Base-by-base conservation (phyloP, 2,113 vertebrate genomes). In the Pontoporia blainvillei region DNA sequence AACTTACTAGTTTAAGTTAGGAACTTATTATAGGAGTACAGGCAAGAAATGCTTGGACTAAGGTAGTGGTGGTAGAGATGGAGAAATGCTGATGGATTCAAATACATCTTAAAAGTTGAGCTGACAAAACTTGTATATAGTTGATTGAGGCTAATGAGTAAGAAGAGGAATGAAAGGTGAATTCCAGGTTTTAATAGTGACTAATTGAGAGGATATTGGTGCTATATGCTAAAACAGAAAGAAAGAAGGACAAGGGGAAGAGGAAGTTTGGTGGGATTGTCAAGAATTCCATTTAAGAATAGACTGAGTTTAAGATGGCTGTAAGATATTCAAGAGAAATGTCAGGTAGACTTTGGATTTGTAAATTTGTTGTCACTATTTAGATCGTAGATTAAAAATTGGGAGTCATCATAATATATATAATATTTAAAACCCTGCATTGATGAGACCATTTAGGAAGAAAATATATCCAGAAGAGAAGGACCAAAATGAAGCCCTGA, bases 381-480 rank as follows among this genome's bases (percentile, higher is more conserved):
- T 78, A 92, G 54, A 86, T 69, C 69, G 86, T 34, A 86, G 71
- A 66, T 59, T 44, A 94, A 69, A 90, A 79, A 9, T 6, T 54
- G 6, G 39, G 10, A 73, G 27, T 81, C 59, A 82, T 75, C 23
- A 92, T 29, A 85, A 64, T 78, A 52, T 29, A 21, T 18, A 13
- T 44, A 61, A 41, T 79, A 36, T 73, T 73, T 92, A 84, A 96
- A 86, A 57, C 25, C 25, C 7, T 67, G 15, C 5, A 21, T 57
- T 67, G 49, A 79, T 62, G 29, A 31, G 12, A 64, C 84, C 25
- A 15, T 36, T 88, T 34, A 89, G 8, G 15, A 78, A 84, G 49
- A 89, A 71, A 94, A 36, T 54, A 12, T 34, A 93, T 27, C 10
- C 44, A 71, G 54, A 72, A 23, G 12, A 78, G 44, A 85, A 86